Conservation (phyloP, 2,113 vertebrate genomes). For the Bubo bubo region DNA sequence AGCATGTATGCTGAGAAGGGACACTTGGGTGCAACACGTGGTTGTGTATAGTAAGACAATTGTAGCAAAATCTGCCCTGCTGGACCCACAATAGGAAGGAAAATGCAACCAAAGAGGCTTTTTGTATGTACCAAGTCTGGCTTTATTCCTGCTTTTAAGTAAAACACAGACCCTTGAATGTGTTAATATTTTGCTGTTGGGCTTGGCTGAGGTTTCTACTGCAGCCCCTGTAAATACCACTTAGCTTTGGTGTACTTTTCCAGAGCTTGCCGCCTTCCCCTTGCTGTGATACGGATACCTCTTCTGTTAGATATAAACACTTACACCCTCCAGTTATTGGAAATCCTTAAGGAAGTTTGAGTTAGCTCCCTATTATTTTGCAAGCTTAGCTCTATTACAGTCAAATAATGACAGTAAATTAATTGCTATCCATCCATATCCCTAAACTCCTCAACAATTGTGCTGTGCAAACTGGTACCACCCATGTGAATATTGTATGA, state of each 20-base stretch:
- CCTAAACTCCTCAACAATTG: not conserved
- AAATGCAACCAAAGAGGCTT: not conserved
- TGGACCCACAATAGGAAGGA: not conserved
- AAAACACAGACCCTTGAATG: not conserved
- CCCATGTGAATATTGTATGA: not conserved
- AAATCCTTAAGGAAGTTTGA: not conserved
- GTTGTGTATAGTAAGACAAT: rapidly evolving
- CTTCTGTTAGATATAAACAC: rapidly evolving
- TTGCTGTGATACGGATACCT: no score
- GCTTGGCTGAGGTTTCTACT: not conserved
- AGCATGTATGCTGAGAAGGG: rapidly evolving
- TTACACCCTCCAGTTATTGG: not conserved
- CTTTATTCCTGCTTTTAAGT: not conserved
- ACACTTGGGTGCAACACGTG: not conserved
- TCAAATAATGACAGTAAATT: not conserved
- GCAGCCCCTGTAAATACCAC: not conserved
- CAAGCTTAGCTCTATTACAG: not conserved
- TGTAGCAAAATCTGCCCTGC: not conserved
- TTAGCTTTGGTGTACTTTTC: not conserved
- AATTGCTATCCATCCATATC: not conserved
- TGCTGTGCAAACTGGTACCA: not conserved
- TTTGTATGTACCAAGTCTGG: rapidly evolving
- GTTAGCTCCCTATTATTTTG: not conserved
- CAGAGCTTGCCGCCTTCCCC: not conserved
- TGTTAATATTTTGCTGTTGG: not conserved